A percentile compares a stretch with the other conserved stretches of the same genome.
Conservation (phyloP, 2,113 vertebrate species). For the Equus quagga region DNA sequence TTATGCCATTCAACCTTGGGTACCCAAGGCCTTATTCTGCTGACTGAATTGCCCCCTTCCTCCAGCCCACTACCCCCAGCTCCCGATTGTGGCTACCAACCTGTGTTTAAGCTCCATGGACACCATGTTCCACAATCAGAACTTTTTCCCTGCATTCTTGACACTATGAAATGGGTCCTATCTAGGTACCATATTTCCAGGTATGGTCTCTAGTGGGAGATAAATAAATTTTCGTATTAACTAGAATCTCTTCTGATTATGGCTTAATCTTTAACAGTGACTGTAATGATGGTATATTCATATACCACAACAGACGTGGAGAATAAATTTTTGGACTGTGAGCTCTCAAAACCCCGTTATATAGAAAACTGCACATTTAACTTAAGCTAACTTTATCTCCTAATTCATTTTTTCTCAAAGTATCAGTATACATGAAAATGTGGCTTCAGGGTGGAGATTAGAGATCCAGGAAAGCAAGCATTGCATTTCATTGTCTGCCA, state of each 20-base stretch:
- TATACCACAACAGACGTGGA: neutral
- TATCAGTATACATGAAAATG: slow-evolving; percentile 11
- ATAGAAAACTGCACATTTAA: neutral
- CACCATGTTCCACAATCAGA: neutral
- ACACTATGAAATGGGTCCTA: neutral
- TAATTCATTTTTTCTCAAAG: neutral
- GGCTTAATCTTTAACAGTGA: neutral
- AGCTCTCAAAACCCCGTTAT: neutral
- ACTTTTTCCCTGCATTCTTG: neutral
- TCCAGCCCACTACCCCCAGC: neutral
- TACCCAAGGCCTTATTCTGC: neutral
- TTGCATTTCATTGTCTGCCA: neutral
- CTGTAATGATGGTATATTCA: neutral
- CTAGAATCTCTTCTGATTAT: neutral
- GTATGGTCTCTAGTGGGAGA: neutral
- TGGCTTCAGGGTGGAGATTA: slow-evolving; percentile 27
- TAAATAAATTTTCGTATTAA: neutral
- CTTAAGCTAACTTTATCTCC: neutral
- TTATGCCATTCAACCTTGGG: neutral
- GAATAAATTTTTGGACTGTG: slow-evolving; percentile 4
- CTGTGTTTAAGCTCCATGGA: neutral
- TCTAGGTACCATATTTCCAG: neutral
- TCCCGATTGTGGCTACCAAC: neutral
- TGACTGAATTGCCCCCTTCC: neutral
- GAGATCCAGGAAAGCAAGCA: neutral